Conservation (phyloP, 2,797 vertebrate species). For the Cetoscarus ocellatus region DNA sequence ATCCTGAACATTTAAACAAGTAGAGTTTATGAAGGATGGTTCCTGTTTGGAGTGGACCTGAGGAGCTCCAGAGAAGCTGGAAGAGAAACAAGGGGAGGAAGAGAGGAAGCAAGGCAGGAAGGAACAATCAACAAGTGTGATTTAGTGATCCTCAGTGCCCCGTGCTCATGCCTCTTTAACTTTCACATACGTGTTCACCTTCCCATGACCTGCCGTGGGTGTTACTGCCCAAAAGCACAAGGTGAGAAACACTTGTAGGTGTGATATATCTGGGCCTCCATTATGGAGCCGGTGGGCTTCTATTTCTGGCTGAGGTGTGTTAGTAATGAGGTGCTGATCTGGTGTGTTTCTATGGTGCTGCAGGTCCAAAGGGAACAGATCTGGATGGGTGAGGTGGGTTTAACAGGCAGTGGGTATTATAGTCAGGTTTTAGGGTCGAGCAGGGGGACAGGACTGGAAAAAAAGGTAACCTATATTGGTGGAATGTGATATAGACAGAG, state of each 20-base stretch:
- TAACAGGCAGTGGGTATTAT: conserved; percentile 42
- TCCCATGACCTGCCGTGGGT: conserved; percentile 41
- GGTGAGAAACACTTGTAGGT: conserved; percentile 59
- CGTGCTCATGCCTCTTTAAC: conserved; percentile 12
- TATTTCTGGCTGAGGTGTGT: conserved; percentile 65
- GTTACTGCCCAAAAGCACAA: conserved; percentile 48
- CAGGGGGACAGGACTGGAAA: conserved; percentile 45
- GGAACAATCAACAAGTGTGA: conserved; percentile 40
- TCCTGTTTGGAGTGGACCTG: conserved; percentile 61
- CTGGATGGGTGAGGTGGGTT: conserved; percentile 55
- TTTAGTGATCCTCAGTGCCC: conserved; percentile 36
- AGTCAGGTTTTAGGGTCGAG: conserved; percentile 54
- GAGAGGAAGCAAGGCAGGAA: conserved; percentile 45
- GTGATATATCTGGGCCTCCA: conserved; percentile 59
- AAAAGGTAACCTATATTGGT: conserved; percentile 70
- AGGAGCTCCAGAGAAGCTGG: conserved; percentile 49
- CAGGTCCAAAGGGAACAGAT: conserved; percentile 42
- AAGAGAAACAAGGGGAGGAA: conserved; percentile 35
- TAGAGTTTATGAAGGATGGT: conserved; percentile 61
- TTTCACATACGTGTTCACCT: conserved; percentile 39
- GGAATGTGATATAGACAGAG: conserved; percentile 79
- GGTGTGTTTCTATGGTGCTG: conserved; percentile 50
- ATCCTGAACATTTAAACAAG: conserved; percentile 56
- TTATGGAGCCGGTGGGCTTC: conserved; percentile 54
- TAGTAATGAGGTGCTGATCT: conserved; percentile 67